A percentile compares a stretch with the other conserved stretches of the same genome.
Evolutionary conservation across 92 coral and sea anemone genomes (phyloP).

Genomic region (Siderastrea siderea): DNA sequence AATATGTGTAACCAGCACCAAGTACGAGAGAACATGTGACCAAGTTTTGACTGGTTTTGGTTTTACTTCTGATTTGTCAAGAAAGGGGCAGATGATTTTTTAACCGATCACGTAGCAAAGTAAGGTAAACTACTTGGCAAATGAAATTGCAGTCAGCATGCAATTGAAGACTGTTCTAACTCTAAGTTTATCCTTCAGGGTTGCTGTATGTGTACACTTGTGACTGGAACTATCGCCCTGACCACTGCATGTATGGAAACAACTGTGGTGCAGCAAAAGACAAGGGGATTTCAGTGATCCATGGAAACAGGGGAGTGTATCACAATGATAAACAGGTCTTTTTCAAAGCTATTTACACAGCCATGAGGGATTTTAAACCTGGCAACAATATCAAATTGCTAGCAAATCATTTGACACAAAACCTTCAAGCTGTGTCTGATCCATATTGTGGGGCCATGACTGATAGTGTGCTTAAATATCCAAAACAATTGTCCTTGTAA

Average conservation of each 20-base stretch:
- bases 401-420: slow-evolving; percentile 42
- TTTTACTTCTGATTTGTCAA: too few relatives aligned
- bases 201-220: slow-evolving; percentile 79
- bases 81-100: too few relatives aligned
- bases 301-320: slow-evolving; percentile 94
- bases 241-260: slow-evolving; percentile 96
- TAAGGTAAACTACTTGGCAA: too few relatives aligned
- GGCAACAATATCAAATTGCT: slow-evolving; percentile 59
- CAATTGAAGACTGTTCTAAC: neutral
- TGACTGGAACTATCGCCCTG: slow-evolving; percentile 99
- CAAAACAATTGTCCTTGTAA: slow-evolving; percentile 19
- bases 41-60: too few relatives aligned
- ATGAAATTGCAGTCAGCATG: too few relatives aligned
- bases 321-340: slow-evolving; percentile 80
- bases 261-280: slow-evolving; percentile 80
- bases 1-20: too few relatives aligned
- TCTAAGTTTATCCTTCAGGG: slow-evolving; percentile 53
- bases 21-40: too few relatives aligned
- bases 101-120: too few relatives aligned
- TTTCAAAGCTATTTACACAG: slow-evolving; percentile 80
- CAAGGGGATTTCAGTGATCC: slow-evolving; percentile 92
- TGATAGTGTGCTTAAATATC: slow-evolving; percentile 66
- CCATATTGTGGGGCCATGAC: slow-evolving; percentile 77
- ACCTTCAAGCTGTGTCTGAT: slow-evolving; percentile 45
- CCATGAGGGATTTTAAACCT: slow-evolving; percentile 71